Percentiles rank a stretch among this genome's conserved stretches.
Evolutionary conservation across 2,888 invertebrate species (phyloP).

Genomic region (Dascillus cervinus): DNA sequence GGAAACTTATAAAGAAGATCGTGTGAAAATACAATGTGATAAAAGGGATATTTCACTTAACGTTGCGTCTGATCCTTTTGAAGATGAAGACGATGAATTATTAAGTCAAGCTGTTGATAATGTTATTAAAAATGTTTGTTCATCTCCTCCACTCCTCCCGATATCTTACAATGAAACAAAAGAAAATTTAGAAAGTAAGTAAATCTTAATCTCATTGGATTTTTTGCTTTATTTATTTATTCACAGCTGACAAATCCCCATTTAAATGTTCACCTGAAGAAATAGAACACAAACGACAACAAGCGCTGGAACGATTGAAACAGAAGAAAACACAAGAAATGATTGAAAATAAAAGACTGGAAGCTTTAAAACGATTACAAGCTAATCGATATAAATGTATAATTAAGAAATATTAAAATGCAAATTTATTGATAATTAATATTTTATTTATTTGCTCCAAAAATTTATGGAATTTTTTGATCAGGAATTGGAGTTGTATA

Average conservation of each 20-base stretch:
- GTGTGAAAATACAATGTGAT: slow-evolving; percentile 2
- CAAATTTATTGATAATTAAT: too few species aligned
- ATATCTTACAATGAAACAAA: too few species aligned
- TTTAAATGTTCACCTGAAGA: slow-evolving; percentile 41
- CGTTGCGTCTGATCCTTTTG: slow-evolving; percentile 20
- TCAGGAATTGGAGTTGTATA: too few species aligned
- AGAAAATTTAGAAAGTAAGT: slow-evolving; percentile 9
- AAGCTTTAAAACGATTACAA: slow-evolving; percentile 35
- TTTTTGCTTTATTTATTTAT: slow-evolving; percentile 1
- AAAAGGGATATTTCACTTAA: slow-evolving; percentile 28
- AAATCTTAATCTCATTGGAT: neutral
- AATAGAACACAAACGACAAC: slow-evolving; percentile 42
- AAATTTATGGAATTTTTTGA: too few species aligned
- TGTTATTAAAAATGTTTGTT: too few species aligned
- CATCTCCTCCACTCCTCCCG: too few species aligned
- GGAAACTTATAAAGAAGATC: neutral
- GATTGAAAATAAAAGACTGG: slow-evolving; percentile 35
- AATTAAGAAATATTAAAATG: too few species aligned
- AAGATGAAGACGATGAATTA: slow-evolving; percentile 19
- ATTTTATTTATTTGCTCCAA: too few species aligned
- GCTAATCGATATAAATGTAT: slow-evolving; percentile 27
- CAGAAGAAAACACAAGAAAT: slow-evolving; percentile 37
- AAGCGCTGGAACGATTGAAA: slow-evolving; percentile 42
- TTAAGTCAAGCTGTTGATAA: neutral
- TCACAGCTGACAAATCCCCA: slow-evolving; percentile 21